Evolutionary conservation across 2,888 invertebrate species (phyloP), one percentile per base, ranked within the genome.

Genomic region (Nymphalis polychloros): DNA sequence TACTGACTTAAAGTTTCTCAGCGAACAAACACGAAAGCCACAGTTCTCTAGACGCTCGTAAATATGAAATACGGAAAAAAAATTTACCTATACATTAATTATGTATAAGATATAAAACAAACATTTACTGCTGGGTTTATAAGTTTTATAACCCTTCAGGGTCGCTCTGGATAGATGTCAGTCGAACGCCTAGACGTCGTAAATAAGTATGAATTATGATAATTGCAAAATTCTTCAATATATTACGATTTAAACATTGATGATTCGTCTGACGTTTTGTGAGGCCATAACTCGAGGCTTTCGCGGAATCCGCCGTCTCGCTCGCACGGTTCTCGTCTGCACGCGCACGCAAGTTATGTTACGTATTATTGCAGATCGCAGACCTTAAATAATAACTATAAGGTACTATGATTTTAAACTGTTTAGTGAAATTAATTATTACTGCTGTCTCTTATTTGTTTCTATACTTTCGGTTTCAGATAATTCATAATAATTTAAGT

Each of bases 191-290:
- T 92, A 92, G 92, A 87, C 88, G 83, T 92, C 92, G 91, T 92
- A 92, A 92, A 92, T 88, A 89, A 84, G 84, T 88, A 89, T 92
- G 92, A 92, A 92, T 90, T 92, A 92, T 92, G 92, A 92, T 92
- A 92, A 92, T 92, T 92, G 91, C 91, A 81, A 91, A 92, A 92
- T 91, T 92, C 92, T 92, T 88, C 88, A 90, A 91, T 92, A 92
- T 91, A 92, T 92, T 90, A 90, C 90, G 89, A 90, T 91, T 91
- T 89, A 86, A 90, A 87, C 90, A 91, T 91, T 91, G 91, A 92
- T 88, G 92, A 91, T 90, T 86, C 88, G 82, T 77, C 83, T 85
- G 92, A 89, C 89, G 90, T 89, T 91, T 91, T 91, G 92, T 91
- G 81, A 85, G 87, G 83, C 86, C 83, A 87, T 92, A 92, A 92